Base-by-base conservation (phyloP, 2,113 vertebrate species). In the Syrrhaptes paradoxus region DNA sequence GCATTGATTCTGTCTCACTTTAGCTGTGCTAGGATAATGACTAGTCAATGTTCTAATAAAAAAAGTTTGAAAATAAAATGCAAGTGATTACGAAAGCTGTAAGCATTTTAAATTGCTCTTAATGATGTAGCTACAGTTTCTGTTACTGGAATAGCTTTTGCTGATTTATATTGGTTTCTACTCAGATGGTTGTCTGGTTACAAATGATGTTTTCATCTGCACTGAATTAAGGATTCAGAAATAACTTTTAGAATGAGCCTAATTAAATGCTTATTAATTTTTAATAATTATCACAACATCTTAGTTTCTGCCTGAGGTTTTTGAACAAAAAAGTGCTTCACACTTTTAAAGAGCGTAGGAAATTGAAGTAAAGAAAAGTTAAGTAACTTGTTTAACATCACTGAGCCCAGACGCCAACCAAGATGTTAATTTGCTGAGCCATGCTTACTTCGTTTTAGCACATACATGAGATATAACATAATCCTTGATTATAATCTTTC, bases 1-100 rank as follows among this genome's bases (percentile, higher is more conserved):
- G 54, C 94, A 98, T 97, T 7, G 81, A 98, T 98, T 95, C 66
- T 93, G 94, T 90, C 86, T 89, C 82, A 89, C 66, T 97, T 97
- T 78, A 94, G 95, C 82, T 95, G 58, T 80, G 77, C 68, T 26
- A 51, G 81, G 72, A 75, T 94, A 96, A 92, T 83, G 90, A 85
- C 68, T 58, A 92, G 90, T 97, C 83, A 10, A 96, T 96, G 79
- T 85, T 93, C 90, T 96, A 95, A 97, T 89, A 96, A 95, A 97
- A 94, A 92, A 94, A 95, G 85, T 97, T 97, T 93, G 83, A 90
- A 95, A 93, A 96, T 95, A 97, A 97, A 95, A 73, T 78, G 43
- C 43, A 55, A 91, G 79, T 93, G 79, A 94, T 93, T 91, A 80
- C 16, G n/a, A 97, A 94, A 97, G 89, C 55, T 15, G 41, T 85